A percentile compares a stretch with the other conserved stretches of the same genome.
Evolutionary conservation across 2,797 vertebrate genomes (phyloP).

Genomic region (Pogoniulus pusillus): DNA sequence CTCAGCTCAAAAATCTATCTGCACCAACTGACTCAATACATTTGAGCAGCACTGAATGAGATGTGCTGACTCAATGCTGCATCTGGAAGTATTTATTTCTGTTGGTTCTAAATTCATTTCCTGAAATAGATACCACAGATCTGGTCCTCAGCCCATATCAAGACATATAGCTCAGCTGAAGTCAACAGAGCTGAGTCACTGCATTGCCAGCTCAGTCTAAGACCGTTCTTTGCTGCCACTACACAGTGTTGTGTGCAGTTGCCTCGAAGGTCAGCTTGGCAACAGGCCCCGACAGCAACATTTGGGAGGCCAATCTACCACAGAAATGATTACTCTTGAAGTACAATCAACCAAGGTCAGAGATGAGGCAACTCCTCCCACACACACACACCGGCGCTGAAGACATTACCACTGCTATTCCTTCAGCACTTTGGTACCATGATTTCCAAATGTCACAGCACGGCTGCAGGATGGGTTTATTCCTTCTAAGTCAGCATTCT

Average conservation of each 20-base stretch:
- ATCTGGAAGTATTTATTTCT: slow-evolving; percentile 70
- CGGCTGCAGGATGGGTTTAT: neutral
- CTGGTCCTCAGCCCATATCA: slow-evolving; percentile 41
- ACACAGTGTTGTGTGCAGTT: neutral
- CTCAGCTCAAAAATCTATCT: slow-evolving; percentile 63
- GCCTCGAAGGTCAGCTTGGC: neutral
- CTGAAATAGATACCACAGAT: slow-evolving; percentile 66
- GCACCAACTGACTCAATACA: slow-evolving; percentile 71
- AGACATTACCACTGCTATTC: neutral
- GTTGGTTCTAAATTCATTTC: slow-evolving; percentile 61
- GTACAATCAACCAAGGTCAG: neutral
- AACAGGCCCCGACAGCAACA: neutral
- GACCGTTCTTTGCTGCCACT: slow-evolving; percentile 3
- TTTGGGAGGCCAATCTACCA: neutral
- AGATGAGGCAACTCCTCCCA: neutral
- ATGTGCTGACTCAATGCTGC: slow-evolving; percentile 73
- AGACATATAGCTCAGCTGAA: slow-evolving; percentile 45
- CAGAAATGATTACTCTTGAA: neutral
- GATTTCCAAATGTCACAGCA: neutral
- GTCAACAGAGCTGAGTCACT: neutral
- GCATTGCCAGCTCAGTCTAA: neutral
- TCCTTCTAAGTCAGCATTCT: neutral
- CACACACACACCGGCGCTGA: neutral
- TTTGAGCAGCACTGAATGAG: slow-evolving; percentile 25
- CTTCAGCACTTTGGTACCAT: neutral